Percentiles rank a stretch among this genome's conserved stretches.
Conservation (phyloP, 1,140 invertebrate species). For the Penaeus vannamei region DNA sequence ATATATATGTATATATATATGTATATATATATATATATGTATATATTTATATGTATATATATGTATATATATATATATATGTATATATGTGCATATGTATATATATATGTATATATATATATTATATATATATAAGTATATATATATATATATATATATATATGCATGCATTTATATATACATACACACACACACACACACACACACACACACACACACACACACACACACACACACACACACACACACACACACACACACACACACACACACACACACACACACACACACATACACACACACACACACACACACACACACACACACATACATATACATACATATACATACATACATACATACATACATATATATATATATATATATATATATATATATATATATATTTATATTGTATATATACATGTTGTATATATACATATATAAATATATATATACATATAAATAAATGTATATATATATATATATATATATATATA, state of each 20-base stretch:
- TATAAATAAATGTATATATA: neutral
- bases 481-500: neutral
- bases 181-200: neutral
- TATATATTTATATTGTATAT: neutral
- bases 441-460: slow-evolving; percentile 18
- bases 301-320: neutral
- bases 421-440: slow-evolving; percentile 30
- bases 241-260: slow-evolving; percentile 5
- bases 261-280: slow-evolving; percentile 21
- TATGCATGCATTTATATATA: neutral
- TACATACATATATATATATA: neutral
- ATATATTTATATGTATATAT: neutral
- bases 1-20: too few species aligned
- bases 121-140: neutral
- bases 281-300: slow-evolving; percentile 5
- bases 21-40: too few species aligned
- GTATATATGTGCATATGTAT: neutral
- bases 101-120: neutral
- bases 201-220: slow-evolving; percentile 13
- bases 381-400: slow-evolving; percentile 27
- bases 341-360: neutral
- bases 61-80: neutral
- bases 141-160: slow-evolving; percentile 2
- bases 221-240: slow-evolving; percentile 25
- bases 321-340: slow-evolving; percentile 7